These are phyloP conservation scores for Noctuana brunneofusca DNA, from an alignment of 2,888 invertebrate species.

Conservation along the genomic window DNA sequence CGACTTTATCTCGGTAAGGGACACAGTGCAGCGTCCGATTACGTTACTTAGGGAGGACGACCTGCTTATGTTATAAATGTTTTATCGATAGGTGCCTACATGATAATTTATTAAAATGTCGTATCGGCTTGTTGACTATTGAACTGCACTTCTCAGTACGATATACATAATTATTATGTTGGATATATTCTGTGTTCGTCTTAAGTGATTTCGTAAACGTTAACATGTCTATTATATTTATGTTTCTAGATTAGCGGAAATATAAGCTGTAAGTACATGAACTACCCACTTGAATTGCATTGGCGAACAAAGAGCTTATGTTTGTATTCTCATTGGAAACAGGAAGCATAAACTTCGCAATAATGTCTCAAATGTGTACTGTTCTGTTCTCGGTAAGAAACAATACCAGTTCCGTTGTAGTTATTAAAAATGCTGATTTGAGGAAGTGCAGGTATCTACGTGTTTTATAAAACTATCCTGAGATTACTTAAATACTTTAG, in stretches of 20 bases:
- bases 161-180: too few relatives aligned
- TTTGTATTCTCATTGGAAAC: constrained; percentile 78
- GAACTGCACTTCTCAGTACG: not conserved
- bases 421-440: constrained; percentile 74
- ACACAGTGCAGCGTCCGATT: constrained; percentile 82
- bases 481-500: too few relatives aligned
- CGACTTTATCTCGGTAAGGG: constrained; percentile 80
- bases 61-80: constrained; percentile 41
- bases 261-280: constrained; percentile 15
- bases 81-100: constrained; percentile 55
- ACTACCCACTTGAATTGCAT: constrained; percentile 30
- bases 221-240: not conserved
- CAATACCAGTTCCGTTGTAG: constrained; percentile 80
- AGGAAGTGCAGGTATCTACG: constrained; percentile 57
- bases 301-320: constrained; percentile 48
- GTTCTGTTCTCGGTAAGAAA: constrained; percentile 71
- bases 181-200: not conserved
- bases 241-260: constrained; percentile 30
- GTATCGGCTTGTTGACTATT: not conserved
- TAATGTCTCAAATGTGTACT: constrained; percentile 70
- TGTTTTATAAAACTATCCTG: too few relatives aligned
- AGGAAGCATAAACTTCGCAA: constrained; percentile 75
- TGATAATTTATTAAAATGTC: not conserved
- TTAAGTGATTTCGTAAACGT: not conserved
- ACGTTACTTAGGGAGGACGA: constrained; percentile 55